phyloP scores from a whole-genome alignment of 2,797 vertebrate genomes.

The Phyllotis vaccarum region DNA sequence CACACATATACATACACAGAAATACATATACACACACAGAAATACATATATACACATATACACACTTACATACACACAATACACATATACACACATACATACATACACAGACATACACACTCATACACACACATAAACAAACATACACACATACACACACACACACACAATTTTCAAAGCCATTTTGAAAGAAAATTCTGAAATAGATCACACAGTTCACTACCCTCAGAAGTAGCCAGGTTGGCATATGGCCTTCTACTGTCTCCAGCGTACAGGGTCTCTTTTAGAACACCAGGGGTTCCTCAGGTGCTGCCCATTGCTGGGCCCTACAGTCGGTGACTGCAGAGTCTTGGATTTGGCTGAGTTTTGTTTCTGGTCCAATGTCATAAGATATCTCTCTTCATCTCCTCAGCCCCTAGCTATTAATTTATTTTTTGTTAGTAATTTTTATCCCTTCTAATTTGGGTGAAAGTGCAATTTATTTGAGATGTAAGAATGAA shows the following conservation, averaged over 20 bases:
- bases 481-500: constrained; percentile 24
- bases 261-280: not conserved
- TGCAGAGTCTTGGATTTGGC: not conserved
- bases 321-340: not conserved
- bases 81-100: too few relatives aligned
- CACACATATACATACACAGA: not conserved
- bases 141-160: accelerated
- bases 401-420: too few relatives aligned
- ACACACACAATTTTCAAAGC: not conserved
- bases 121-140: not conserved
- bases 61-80: not conserved
- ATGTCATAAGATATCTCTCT: not conserved
- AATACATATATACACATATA: too few relatives aligned
- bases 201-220: not conserved
- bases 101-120: not conserved
- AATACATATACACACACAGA: not conserved
- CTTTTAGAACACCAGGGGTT: not conserved
- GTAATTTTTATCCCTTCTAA: not conserved
- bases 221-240: not conserved
- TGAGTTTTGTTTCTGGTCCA: not conserved
- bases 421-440: constrained; percentile 21
- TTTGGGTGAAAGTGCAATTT: constrained; percentile 24
- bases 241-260: not conserved
- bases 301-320: not conserved
- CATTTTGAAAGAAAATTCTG: constrained; percentile 53